Percentiles rank a stretch among this genome's conserved stretches.
These are phyloP conservation scores for Cuculus canorus DNA, from an alignment of 2,797 vertebrate species.

Conservation along the genomic window DNA sequence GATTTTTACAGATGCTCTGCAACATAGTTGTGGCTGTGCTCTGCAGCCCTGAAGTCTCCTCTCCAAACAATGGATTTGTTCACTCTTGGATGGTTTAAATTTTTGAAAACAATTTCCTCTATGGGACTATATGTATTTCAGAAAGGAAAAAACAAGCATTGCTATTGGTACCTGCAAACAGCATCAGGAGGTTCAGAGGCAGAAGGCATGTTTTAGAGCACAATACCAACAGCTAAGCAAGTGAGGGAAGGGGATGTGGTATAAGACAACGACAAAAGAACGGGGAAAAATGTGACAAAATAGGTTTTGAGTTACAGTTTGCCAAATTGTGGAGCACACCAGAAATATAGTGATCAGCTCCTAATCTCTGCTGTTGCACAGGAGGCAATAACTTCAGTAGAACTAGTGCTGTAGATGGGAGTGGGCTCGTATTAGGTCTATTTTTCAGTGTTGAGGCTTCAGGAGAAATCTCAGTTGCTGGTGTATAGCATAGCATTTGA, in stretches of 20 bases:
- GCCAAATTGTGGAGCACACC: neutral
- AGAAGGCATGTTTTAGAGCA: neutral
- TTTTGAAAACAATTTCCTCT: neutral
- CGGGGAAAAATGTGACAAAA: neutral
- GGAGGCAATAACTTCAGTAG: neutral
- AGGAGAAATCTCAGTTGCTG: neutral
- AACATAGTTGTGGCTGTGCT: fast-evolving
- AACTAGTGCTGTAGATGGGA: neutral
- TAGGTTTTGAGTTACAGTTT: neutral
- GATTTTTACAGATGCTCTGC: neutral
- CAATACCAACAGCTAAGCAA: neutral
- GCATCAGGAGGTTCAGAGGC: neutral
- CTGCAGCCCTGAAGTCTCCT: neutral
- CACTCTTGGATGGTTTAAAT: neutral
- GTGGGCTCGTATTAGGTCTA: fast-evolving
- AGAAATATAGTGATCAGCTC: neutral
- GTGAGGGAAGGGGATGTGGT: neutral
- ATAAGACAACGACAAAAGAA: neutral
- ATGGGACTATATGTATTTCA: neutral
- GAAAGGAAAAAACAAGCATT: constrained; percentile 4
- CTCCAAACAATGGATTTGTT: neutral
- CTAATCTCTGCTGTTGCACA: neutral
- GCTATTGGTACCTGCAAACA: neutral
- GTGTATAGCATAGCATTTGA: fast-evolving
- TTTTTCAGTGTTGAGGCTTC: neutral